Percentiles rank a stretch among this genome's conserved stretches.
Conservation (phyloP, 2,797 vertebrate genomes). For the Sebastes iracundus region DNA sequence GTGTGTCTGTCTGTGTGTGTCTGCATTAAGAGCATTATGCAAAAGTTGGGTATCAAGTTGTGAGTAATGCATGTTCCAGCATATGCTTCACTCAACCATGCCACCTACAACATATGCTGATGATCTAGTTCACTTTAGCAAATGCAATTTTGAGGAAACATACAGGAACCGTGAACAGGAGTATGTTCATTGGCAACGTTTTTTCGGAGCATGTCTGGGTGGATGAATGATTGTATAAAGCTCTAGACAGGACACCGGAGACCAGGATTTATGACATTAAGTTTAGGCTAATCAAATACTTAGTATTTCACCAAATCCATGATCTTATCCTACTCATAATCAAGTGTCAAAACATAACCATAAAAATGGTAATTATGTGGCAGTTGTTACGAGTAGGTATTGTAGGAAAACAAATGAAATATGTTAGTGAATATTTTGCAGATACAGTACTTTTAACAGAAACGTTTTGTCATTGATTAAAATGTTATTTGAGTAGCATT, state of each 20-base stretch:
- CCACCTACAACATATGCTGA: neutral
- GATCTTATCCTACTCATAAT: neutral
- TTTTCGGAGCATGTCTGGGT: neutral
- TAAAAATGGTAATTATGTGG: neutral
- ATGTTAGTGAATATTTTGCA: neutral
- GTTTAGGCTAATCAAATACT: neutral
- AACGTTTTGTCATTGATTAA: neutral
- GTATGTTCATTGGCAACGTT: neutral
- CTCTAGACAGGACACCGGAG: neutral
- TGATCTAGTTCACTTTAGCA: neutral
- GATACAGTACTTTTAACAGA: neutral
- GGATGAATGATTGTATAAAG: neutral
- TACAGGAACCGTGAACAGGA: neutral
- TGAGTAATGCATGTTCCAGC: conserved; percentile 1
- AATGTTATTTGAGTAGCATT: neutral
- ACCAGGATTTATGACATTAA: neutral
- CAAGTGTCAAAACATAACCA: neutral
- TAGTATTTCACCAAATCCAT: neutral
- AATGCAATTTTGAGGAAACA: neutral
- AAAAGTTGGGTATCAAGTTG: conserved; percentile 16
- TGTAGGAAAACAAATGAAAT: neutral
- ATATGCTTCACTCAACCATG: neutral
- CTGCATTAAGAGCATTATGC: conserved; percentile 8
- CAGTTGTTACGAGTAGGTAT: neutral
- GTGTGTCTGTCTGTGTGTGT: conserved; percentile 6